phyloP scores from a whole-genome alignment of 2,888 invertebrate species.

The Conus canariensis region DNA sequence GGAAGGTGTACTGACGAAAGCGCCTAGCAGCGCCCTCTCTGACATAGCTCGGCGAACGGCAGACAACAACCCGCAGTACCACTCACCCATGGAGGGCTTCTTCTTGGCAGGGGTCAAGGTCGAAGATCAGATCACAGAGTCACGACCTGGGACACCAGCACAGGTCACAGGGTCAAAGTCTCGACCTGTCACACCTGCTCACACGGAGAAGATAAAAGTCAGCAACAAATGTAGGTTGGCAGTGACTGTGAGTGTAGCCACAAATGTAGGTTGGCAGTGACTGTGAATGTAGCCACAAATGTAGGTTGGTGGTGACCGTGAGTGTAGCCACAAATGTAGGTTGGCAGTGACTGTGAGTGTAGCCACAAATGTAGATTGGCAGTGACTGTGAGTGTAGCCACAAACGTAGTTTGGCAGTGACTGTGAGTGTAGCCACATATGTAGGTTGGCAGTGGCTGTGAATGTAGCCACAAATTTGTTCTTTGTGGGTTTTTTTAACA shows the following conservation, averaged over 20 bases:
- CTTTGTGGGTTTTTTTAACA: no score
- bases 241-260: not conserved
- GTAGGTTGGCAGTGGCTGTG: no score
- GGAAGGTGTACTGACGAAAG: constrained; percentile 70
- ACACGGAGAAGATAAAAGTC: constrained; percentile 62
- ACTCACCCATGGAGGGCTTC: constrained; percentile 66
- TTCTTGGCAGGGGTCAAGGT: constrained; percentile 70
- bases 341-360: no score
- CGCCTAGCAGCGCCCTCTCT: constrained; percentile 66
- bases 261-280: no score
- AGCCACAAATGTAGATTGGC: no score
- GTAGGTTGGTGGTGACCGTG: no score
- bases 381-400: no score
- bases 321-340: no score
- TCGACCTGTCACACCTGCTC: constrained; percentile 12
- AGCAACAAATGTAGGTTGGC: constrained; percentile 68
- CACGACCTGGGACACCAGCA: constrained; percentile 27
- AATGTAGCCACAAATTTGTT: no score
- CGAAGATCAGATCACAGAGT: constrained; percentile 38
- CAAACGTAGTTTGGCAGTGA: no score
- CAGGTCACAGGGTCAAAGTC: constrained; percentile 30
- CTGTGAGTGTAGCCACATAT: no score
- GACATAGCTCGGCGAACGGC: constrained; percentile 56
- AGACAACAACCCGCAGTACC: constrained; percentile 47
- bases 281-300: no score